Percentiles rank a stretch among this genome's conserved stretches.
Conservation (phyloP, 37 sponge, comb jelly and placozoan genomes). For the Tethya wilhelma region DNA sequence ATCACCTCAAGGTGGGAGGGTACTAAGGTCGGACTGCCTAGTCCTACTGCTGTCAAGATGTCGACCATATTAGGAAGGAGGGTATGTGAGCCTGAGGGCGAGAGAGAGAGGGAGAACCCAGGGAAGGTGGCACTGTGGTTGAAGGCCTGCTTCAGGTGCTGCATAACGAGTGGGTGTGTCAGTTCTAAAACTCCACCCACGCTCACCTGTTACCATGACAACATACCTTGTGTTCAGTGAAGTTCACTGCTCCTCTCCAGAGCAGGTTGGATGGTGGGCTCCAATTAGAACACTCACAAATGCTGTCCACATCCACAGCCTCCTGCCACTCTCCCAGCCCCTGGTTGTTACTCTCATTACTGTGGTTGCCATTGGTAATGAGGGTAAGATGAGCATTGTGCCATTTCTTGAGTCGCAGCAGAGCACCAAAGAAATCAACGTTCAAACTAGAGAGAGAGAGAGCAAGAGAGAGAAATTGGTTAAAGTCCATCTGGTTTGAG, state of each 20-base stretch:
- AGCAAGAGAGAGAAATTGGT: no score
- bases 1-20: constrained; percentile 64
- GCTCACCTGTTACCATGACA: background rate
- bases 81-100: background rate
- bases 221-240: constrained; percentile 47
- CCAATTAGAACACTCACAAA: background rate
- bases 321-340: constrained; percentile 8
- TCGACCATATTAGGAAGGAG: background rate
- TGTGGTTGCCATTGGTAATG: constrained; percentile 6
- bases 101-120: constrained; percentile 25
- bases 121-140: constrained; percentile 8
- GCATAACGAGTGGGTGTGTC: background rate
- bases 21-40: background rate
- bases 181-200: no score
- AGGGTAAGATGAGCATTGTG: constrained; percentile 35
- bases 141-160: background rate
- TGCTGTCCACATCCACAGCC: constrained; percentile 6
- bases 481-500: no score
- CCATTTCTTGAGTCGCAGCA: constrained; percentile 56
- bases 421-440: constrained; percentile 41
- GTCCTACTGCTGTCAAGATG: constrained; percentile 29
- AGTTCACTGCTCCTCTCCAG: constrained; percentile 56
- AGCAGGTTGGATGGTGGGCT: constrained; percentile 3
- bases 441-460: constrained; percentile 15
- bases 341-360: background rate